Base-by-base conservation (phyloP, 2,888 invertebrate genomes). In the Tetrapedia diversipes region DNA sequence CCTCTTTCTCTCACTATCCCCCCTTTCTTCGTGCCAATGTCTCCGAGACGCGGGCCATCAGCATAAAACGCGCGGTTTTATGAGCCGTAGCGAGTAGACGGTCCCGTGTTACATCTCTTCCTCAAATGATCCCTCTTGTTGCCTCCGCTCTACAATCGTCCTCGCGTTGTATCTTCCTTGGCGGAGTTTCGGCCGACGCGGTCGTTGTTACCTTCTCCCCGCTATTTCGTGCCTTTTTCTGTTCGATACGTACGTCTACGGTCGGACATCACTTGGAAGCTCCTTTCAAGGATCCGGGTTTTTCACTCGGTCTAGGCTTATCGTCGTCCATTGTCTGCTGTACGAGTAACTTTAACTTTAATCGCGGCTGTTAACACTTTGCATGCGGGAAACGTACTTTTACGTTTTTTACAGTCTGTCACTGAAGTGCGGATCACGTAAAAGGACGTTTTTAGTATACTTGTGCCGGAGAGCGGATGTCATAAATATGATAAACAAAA, bases 1-100 rank as follows among this genome's bases (percentile, higher is more conserved):
- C 45, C 66, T 27, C 24, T 22, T 11, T 29, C 16, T 24, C 47
- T 74, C 77, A 41, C 49, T 27, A 16, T 37, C 57, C 32, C 11
- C 53, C 73, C 79, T 82, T 79, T 72, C 77, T 78, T 70, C 74
- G 83, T 86, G 87, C 86, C 86, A 87, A 89, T 88, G 87, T 87
- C 86, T 80, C 71, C 83, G 72, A 84, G 83, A 86, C 86, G 82
- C 77, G 78, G 73, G 80, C 89, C 90, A 90, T 91, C 90, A 91
- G 90, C 90, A 90, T 91, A 91, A 91, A 91, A 89, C 86, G 89
- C 82, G 87, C 83, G 82, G 88, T 88, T 91, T 91, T 91, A 91
- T 87, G 90, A 90, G 86, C 88, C 89, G 89, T 91, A 87, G 84
- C 88, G 84, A 85, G 86, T 87, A 87, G 89, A 87, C 86, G 84